Conservation (phyloP, 2,888 invertebrate species). For the Leptothorax acervorum region DNA sequence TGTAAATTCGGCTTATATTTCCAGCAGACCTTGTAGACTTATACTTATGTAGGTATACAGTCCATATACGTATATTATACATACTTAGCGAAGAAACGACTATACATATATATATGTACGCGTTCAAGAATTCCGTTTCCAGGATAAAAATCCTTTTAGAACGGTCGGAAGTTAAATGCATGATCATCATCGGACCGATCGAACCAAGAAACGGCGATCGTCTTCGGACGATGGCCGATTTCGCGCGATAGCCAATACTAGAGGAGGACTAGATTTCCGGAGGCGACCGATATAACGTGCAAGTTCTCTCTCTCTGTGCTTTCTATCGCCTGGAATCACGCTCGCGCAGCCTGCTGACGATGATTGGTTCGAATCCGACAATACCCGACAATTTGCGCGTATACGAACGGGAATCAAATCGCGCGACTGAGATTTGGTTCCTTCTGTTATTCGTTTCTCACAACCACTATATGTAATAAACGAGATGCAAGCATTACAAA, state of each 20-base stretch:
- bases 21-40: neutral
- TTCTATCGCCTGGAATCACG: conserved; percentile 49
- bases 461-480: neutral
- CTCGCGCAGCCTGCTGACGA: conserved; percentile 47
- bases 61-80: neutral
- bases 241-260: conserved; percentile 34
- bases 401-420: conserved; percentile 43
- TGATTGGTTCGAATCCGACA: conserved; percentile 52
- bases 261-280: conserved; percentile 50
- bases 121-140: neutral
- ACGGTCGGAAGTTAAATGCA: conserved; percentile 32
- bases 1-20: neutral
- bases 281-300: conserved; percentile 52
- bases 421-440: conserved; percentile 31
- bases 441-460: conserved; percentile 23
- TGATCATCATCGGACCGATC: conserved; percentile 31
- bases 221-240: conserved; percentile 44
- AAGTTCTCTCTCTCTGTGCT: conserved; percentile 31
- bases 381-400: conserved; percentile 37
- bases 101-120: neutral
- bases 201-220: conserved; percentile 23
- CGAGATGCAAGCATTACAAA: conserved; percentile 7
- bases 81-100: neutral
- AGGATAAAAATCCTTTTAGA: conserved; percentile 17
- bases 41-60: neutral